Evolutionary conservation across 2,888 invertebrate genomes (phyloP).

Genomic region (Standfussiana lucernea): DNA sequence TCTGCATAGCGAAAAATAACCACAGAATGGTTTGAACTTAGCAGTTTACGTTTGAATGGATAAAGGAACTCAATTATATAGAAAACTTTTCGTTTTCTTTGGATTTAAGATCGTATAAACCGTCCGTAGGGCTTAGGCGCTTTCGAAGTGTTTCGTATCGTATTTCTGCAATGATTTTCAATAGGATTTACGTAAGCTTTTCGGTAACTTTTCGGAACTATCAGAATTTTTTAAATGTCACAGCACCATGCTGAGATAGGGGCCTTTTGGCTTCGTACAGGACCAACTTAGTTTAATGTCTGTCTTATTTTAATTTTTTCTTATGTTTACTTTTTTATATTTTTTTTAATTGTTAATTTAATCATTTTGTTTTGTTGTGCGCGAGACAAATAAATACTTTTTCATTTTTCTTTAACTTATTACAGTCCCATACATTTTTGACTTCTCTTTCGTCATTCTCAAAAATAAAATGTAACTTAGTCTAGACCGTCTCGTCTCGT

Average conservation of each 20-base stretch:
- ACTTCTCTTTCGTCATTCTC: neutral
- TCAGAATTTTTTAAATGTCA: no score
- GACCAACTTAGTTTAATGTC: no score
- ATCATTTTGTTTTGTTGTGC: no score
- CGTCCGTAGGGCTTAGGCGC: neutral
- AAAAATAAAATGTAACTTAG: neutral
- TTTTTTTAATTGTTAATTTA: no score
- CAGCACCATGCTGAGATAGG: no score
- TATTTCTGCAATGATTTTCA: neutral
- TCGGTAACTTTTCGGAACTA: neutral
- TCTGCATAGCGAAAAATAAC: slow-evolving; percentile 84
- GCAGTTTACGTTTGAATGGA: slow-evolving; percentile 44
- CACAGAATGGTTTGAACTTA: slow-evolving; percentile 75
- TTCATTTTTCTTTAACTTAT: no score
- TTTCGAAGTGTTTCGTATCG: neutral
- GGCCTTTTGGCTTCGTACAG: no score
- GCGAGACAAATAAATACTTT: no score
- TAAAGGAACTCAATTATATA: slow-evolving; percentile 29
- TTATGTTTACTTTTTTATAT: no score
- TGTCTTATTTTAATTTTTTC: no score
- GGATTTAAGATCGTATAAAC: neutral
- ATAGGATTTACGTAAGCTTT: neutral
- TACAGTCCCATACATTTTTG: neutral
- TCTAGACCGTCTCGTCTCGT: neutral
- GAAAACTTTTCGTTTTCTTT: slow-evolving; percentile 10